phyloP scores from a whole-genome alignment of 2,888 invertebrate species.

The Taenaris catops region DNA sequence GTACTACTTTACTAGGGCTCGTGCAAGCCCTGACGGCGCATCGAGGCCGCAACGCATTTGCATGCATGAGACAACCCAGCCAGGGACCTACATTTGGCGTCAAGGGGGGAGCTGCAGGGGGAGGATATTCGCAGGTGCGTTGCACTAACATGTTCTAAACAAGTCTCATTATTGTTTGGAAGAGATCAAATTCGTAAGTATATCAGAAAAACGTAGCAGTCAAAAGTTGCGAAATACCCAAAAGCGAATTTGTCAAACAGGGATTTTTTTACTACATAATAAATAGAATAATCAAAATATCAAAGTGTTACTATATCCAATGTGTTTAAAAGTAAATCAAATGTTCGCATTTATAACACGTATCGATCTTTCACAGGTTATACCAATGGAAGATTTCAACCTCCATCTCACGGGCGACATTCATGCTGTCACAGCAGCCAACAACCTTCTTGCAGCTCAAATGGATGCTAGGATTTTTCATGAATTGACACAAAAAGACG shows the following conservation, averaged over 20 bases:
- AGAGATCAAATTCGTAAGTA: too few species aligned
- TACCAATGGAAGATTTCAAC: constrained; percentile 99
- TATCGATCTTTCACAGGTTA: constrained; percentile 87
- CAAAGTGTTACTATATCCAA: too few species aligned
- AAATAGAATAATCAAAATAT: too few species aligned
- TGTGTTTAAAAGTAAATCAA: too few species aligned
- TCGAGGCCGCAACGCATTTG: constrained; percentile 91
- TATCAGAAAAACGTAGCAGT: too few species aligned
- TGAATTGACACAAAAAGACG: constrained; percentile 94
- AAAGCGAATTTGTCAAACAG: too few species aligned
- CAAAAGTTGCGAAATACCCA: too few species aligned
- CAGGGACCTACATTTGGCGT: constrained; percentile 99
- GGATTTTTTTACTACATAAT: too few species aligned
- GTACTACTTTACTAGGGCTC: constrained; percentile 95
- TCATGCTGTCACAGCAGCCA: constrained; percentile 98
- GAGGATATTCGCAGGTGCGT: constrained; percentile 94
- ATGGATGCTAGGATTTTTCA: constrained; percentile 98
- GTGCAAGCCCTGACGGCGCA: constrained; percentile 95
- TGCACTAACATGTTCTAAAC: too few species aligned
- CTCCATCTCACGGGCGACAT: constrained; percentile 98
- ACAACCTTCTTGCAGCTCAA: constrained; percentile 98
- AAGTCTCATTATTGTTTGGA: too few species aligned
- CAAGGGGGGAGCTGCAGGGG: constrained; percentile 99
- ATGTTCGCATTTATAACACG: too few species aligned
- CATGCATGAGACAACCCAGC: constrained; percentile 97